A percentile compares a stretch with the other conserved stretches of the same genome.
These are phyloP conservation scores for Tenebrosternarchus preto DNA, from an alignment of 2,113 vertebrate genomes.

Conservation along the genomic window DNA sequence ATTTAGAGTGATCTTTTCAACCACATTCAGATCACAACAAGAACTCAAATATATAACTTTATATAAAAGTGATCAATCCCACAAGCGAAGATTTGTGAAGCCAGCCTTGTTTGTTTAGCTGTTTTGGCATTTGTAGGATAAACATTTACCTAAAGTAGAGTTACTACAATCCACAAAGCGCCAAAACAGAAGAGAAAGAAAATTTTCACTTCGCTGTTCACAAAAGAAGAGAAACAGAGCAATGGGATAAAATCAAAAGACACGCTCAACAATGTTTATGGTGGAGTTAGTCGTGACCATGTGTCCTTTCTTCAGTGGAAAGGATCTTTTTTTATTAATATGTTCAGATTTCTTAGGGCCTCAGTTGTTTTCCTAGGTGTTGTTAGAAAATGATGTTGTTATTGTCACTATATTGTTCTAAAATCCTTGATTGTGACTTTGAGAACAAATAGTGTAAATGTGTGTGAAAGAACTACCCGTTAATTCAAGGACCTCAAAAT, in stretches of 20 bases:
- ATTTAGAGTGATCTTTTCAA: constrained; percentile 26
- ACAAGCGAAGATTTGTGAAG: constrained; percentile 5
- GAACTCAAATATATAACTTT: constrained; percentile 29
- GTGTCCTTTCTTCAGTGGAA: neutral
- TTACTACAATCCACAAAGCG: neutral
- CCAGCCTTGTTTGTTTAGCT: constrained; percentile 1
- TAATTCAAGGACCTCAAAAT: no score
- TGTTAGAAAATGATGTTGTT: no score
- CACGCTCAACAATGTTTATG: neutral
- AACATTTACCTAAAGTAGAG: neutral
- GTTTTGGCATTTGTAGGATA: neutral
- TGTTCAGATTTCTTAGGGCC: neutral
- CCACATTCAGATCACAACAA: constrained; percentile 43
- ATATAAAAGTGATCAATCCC: neutral
- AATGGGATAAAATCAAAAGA: neutral
- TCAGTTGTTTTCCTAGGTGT: neutral
- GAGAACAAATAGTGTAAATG: no score
- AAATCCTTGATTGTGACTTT: no score
- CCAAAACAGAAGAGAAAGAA: neutral
- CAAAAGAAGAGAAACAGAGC: neutral
- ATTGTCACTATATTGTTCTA: neutral
- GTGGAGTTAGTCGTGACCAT: neutral
- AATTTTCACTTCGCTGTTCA: neutral
- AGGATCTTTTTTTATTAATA: neutral
- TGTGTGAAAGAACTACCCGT: no score